phyloP scores from a whole-genome alignment of 2,888 invertebrate genomes.

The Heterodera filipjevi region DNA sequence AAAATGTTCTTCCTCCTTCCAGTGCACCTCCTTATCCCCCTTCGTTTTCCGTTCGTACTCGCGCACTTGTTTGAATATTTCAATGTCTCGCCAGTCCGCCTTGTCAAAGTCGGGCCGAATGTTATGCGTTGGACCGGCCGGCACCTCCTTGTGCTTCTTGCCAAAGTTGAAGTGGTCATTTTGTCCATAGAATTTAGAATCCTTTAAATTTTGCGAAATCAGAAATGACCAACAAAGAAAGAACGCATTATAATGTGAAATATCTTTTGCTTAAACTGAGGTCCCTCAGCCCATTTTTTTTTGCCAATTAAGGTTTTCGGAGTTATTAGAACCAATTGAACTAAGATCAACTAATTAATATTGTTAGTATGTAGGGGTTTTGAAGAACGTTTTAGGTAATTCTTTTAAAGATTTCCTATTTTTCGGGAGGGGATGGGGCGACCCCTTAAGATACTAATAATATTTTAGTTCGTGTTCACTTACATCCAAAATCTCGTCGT shows the following conservation, averaged over 20 bases:
- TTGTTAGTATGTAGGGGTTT: too few species aligned
- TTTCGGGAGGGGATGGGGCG: neutral
- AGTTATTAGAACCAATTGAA: too few species aligned
- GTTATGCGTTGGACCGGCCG: conserved; percentile 54
- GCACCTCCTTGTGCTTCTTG: conserved; percentile 52
- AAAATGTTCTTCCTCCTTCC: conserved; percentile 59
- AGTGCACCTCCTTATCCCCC: conserved; percentile 53
- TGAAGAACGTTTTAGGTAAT: too few species aligned
- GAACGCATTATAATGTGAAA: neutral
- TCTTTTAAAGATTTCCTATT: too few species aligned
- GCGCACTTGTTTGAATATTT: conserved; percentile 61
- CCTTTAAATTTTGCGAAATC: neutral
- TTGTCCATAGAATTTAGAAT: conserved; percentile 55
- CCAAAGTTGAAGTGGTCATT: conserved; percentile 63
- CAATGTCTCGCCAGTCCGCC: conserved; percentile 62
- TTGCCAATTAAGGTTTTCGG: too few species aligned
- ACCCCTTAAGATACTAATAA: neutral
- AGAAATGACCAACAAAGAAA: neutral
- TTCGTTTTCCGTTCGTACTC: conserved; percentile 59
- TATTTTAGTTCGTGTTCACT: neutral
- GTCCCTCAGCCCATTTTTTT: too few species aligned
- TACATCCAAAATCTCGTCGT: conserved; percentile 40
- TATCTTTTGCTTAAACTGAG: too few species aligned
- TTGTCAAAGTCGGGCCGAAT: conserved; percentile 63
- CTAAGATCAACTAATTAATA: too few species aligned